Conservation (phyloP, 2,888 invertebrate species). For the Cacoxenus indagator region DNA sequence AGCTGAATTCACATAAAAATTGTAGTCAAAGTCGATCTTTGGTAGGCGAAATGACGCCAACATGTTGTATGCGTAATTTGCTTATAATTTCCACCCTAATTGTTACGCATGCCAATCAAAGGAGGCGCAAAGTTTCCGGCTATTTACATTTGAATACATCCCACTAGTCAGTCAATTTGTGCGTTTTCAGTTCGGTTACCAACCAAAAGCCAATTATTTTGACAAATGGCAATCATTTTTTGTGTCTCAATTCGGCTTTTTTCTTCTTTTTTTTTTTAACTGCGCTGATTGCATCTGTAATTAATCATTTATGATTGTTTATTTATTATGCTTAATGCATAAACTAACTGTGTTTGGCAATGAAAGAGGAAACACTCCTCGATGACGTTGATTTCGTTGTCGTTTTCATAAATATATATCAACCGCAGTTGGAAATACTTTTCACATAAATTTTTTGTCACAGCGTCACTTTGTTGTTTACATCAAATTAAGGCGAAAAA, state of each 20-base stretch:
- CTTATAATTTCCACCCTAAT: background rate
- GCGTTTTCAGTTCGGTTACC: too few species aligned
- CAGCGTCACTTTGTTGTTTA: background rate
- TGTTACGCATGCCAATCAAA: background rate
- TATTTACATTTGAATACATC: background rate
- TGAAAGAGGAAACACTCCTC: background rate
- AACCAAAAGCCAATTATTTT: background rate
- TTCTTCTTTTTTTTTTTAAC: background rate
- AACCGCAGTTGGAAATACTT: slow-evolving; percentile 8
- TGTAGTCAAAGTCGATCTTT: background rate
- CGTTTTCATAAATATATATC: background rate
- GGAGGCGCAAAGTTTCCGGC: background rate
- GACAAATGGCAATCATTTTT: background rate
- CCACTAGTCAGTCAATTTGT: background rate
- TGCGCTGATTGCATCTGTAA: background rate
- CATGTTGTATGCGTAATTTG: slow-evolving; percentile 36
- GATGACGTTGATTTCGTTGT: background rate
- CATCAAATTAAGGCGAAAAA: background rate
- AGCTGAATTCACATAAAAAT: slow-evolving; percentile 12
- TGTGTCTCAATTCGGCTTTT: background rate
- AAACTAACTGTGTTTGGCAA: background rate
- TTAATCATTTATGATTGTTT: slow-evolving; percentile 14
- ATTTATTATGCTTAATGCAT: background rate
- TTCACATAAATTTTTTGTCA: slow-evolving; percentile 13
- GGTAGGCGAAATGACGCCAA: background rate